A percentile compares a stretch with the other conserved stretches of the same genome.
Evolutionary conservation across 1,140 invertebrate species (phyloP).

Genomic region (Drosophila busckii): DNA sequence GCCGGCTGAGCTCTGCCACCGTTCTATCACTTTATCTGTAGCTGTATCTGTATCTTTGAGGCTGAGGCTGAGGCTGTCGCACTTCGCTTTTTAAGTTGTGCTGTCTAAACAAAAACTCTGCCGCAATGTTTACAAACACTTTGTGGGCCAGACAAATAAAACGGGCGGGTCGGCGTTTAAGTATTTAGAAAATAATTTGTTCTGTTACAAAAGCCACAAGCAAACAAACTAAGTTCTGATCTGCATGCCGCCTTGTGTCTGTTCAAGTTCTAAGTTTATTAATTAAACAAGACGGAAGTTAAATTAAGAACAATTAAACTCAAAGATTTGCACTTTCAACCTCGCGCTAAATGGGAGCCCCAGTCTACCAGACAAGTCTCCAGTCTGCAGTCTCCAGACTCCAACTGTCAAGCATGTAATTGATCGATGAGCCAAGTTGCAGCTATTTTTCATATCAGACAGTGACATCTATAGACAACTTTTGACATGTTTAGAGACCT

Average conservation of each 20-base stretch:
- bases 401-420: constrained; percentile 26
- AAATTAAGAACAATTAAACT: constrained; percentile 69
- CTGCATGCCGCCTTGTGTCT: constrained; percentile 23
- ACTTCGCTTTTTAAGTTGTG: constrained; percentile 23
- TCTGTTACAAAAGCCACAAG: no score
- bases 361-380: no score
- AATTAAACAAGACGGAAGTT: constrained; percentile 69
- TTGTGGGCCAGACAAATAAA: constrained; percentile 31
- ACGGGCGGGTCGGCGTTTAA: constrained; percentile 13
- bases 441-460: not conserved
- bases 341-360: constrained; percentile 12
- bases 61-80: constrained; percentile 7
- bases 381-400: not conserved
- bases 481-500: constrained; percentile 1
- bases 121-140: constrained; percentile 12
- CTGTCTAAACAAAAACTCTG: not conserved
- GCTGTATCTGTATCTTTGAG: constrained; percentile 23
- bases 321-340: constrained; percentile 46
- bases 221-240: constrained; percentile 43
- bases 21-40: constrained; percentile 30
- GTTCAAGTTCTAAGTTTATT: constrained; percentile 41
- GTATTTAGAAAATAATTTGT: no score
- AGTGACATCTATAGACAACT: not conserved
- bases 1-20: constrained; percentile 45
- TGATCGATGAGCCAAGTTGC: constrained; percentile 11